Percentiles rank a stretch among this genome's conserved stretches.
These are phyloP conservation scores for Busseola fusca DNA, from an alignment of 2,888 invertebrate genomes.

Conservation along the genomic window DNA sequence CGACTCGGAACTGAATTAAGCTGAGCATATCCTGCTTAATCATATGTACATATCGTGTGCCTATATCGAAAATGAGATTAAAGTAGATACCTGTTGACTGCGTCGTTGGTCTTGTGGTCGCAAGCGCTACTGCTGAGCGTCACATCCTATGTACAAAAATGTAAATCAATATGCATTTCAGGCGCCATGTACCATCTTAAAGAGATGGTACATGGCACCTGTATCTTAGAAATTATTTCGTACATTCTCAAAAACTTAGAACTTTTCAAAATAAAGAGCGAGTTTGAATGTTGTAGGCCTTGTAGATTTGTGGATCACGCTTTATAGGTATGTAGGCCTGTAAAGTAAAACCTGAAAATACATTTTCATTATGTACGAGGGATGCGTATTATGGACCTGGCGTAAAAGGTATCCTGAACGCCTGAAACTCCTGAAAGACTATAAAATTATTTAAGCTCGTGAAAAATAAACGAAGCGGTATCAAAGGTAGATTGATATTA, in stretches of 20 bases:
- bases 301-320: no score
- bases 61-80: not conserved
- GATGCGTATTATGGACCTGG: not conserved
- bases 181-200: no score
- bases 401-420: slow-evolving; percentile 37
- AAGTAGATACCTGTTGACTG: not conserved
- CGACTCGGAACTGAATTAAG: slow-evolving; percentile 42
- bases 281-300: no score
- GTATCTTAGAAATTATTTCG: no score
- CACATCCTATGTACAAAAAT: no score
- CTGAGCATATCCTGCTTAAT: slow-evolving; percentile 2
- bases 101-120: not conserved
- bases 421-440: slow-evolving; percentile 37
- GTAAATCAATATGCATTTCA: no score
- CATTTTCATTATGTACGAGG: slow-evolving; percentile 16
- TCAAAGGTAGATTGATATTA: slow-evolving; percentile 63
- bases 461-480: slow-evolving; percentile 56
- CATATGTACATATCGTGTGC: not conserved
- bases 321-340: not conserved
- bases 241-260: no score
- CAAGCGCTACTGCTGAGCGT: not conserved
- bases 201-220: no score
- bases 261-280: no score
- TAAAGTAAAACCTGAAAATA: slow-evolving; percentile 10
- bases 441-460: slow-evolving; percentile 60